Evolutionary conservation across 2,888 invertebrate genomes (phyloP).

Genomic region (Dryadula phaetusa): DNA sequence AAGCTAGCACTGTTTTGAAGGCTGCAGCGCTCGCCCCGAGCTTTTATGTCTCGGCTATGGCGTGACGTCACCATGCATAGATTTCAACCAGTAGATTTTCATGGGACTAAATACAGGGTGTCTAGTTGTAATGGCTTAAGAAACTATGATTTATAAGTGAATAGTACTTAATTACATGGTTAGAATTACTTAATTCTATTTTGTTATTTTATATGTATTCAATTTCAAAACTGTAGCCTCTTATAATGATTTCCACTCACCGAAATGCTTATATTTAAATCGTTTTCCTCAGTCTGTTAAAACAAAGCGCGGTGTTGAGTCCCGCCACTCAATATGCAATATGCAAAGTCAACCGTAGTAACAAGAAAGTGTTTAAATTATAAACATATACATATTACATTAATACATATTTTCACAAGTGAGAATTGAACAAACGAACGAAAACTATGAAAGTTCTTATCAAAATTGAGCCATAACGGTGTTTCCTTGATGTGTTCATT

Average conservation of each 20-base stretch:
- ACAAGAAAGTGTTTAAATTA: no score
- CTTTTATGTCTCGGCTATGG: slow-evolving; percentile 54
- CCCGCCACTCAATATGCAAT: no score
- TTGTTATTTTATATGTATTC: background rate
- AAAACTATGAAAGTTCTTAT: background rate
- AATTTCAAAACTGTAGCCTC: no score
- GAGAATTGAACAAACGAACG: background rate
- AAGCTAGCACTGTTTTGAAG: slow-evolving; percentile 68
- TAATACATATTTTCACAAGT: no score
- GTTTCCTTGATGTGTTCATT: background rate
- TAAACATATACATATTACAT: no score
- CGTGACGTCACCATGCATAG: slow-evolving; percentile 74
- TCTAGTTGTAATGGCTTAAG: slow-evolving; percentile 31
- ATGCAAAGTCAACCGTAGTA: no score
- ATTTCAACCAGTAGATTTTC: slow-evolving; percentile 48
- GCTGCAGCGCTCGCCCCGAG: slow-evolving; percentile 60
- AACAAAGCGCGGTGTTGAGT: no score
- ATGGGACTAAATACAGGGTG: slow-evolving; percentile 34
- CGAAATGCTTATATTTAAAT: no score
- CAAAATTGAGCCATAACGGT: background rate
- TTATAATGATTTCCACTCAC: no score
- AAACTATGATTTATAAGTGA: slow-evolving; percentile 27
- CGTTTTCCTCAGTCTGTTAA: no score
- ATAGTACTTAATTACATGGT: background rate
- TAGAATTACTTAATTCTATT: background rate